A percentile compares a stretch with the other conserved stretches of the same genome.
phyloP scores from a whole-genome alignment of 2,113 vertebrate genomes.

The Dryoscopus gambensis region DNA sequence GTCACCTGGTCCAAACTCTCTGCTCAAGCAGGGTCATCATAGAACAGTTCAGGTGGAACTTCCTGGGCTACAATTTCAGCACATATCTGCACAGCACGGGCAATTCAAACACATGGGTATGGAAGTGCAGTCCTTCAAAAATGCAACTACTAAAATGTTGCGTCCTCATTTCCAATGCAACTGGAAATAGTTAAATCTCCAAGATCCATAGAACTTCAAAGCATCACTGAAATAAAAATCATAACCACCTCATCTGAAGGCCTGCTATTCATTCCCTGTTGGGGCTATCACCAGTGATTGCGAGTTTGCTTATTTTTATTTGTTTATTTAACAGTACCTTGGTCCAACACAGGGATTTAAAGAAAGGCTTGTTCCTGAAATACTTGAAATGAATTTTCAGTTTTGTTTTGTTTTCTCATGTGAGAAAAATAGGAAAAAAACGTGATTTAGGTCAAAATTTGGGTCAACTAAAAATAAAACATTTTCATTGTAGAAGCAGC shows the following conservation, averaged over 20 bases:
- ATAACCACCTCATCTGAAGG: neutral
- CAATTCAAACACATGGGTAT: neutral
- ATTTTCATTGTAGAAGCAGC: neutral
- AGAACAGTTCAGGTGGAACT: neutral
- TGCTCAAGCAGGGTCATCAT: neutral
- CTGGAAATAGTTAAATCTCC: neutral
- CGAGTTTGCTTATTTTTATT: neutral
- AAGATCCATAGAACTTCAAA: neutral
- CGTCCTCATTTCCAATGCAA: neutral
- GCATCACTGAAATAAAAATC: neutral
- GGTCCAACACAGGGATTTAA: neutral
- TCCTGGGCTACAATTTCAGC: neutral
- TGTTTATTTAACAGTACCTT: neutral
- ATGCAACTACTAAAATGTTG: neutral
- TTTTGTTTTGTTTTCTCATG: neutral
- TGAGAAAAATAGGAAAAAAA: neutral
- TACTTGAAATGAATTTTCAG: neutral
- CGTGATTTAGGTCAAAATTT: conserved; percentile 11
- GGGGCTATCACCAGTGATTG: neutral
- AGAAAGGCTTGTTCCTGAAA: neutral
- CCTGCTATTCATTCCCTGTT: neutral
- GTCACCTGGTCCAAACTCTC: neutral
- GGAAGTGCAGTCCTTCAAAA: neutral
- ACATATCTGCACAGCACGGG: neutral
- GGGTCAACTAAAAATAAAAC: neutral